These are phyloP conservation scores for Asarcornis scutulata DNA, from an alignment of 2,113 vertebrate genomes.

Conservation along the genomic window DNA sequence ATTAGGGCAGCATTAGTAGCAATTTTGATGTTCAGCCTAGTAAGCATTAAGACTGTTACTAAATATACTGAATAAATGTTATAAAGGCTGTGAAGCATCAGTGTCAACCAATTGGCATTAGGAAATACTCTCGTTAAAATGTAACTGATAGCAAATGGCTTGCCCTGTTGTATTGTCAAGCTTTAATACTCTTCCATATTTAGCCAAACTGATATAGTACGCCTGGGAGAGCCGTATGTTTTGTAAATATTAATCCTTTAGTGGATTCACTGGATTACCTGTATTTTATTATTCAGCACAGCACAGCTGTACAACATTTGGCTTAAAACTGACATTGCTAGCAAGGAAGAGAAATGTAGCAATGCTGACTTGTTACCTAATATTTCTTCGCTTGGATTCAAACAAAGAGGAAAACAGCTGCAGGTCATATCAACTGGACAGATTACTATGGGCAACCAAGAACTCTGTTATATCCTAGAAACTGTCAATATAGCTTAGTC, in stretches of 20 bases:
- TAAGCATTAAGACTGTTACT: constrained; percentile 13
- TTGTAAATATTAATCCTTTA: constrained; percentile 45
- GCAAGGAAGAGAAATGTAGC: not conserved
- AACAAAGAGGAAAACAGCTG: constrained; percentile 9
- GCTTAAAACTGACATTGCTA: not conserved
- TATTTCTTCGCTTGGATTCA: not conserved
- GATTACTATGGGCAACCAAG: not conserved
- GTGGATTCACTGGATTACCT: constrained; percentile 52
- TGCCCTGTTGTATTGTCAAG: constrained; percentile 21
- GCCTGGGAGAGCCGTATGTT: constrained; percentile 12
- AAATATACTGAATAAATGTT: constrained; percentile 35
- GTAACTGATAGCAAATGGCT: constrained; percentile 54
- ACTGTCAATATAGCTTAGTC: not conserved
- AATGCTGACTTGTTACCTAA: not conserved
- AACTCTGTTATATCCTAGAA: not conserved
- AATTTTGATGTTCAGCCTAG: constrained; percentile 25
- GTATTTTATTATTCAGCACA: constrained; percentile 27
- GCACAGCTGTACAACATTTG: not conserved
- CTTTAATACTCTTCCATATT: constrained; percentile 12
- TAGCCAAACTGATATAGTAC: not conserved
- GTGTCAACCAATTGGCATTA: not conserved
- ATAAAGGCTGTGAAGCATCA: not conserved
- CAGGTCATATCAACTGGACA: not conserved
- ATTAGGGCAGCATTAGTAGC: not conserved
- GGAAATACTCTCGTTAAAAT: constrained; percentile 23